These are phyloP conservation scores for Anagyrus pseudococci DNA, from an alignment of 2,888 invertebrate species.

Conservation along the genomic window DNA sequence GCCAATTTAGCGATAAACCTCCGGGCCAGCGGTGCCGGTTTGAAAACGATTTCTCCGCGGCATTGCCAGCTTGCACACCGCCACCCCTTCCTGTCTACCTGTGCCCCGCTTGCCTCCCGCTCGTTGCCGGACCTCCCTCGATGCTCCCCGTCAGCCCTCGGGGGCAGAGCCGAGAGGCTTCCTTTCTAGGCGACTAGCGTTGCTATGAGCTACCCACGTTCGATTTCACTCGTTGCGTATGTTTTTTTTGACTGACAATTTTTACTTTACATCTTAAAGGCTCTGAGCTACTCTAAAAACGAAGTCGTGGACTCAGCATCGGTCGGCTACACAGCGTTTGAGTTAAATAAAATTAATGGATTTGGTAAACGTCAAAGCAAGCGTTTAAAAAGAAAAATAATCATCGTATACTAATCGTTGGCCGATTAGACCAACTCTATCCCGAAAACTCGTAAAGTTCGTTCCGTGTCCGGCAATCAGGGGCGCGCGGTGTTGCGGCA, in stretches of 20 bases:
- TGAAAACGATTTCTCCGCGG: slow-evolving; percentile 7
- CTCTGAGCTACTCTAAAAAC: too few species aligned
- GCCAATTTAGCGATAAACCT: slow-evolving; percentile 33
- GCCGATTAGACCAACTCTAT: too few species aligned
- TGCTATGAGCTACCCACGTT: background rate
- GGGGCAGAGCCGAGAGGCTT: too few species aligned
- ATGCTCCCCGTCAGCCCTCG: too few species aligned
- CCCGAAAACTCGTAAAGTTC: background rate
- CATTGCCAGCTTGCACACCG: background rate
- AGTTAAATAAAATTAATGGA: too few species aligned
- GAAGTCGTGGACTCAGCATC: too few species aligned
- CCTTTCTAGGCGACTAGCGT: background rate
- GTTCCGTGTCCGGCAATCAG: background rate
- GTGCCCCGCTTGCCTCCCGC: background rate
- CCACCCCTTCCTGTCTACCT: background rate
- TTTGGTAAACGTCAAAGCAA: too few species aligned
- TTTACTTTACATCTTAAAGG: too few species aligned
- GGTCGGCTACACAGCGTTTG: too few species aligned
- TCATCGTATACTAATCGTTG: too few species aligned
- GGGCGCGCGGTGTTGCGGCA: background rate
- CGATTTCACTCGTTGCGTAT: background rate
- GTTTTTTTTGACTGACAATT: too few species aligned
- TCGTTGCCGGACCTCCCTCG: background rate
- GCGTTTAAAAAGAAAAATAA: too few species aligned
- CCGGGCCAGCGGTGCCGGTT: background rate